Evolutionary conservation across 1,140 invertebrate genomes (phyloP), one percentile per base, ranked within the genome.

Genomic region (Drosophila sucinea): DNA sequence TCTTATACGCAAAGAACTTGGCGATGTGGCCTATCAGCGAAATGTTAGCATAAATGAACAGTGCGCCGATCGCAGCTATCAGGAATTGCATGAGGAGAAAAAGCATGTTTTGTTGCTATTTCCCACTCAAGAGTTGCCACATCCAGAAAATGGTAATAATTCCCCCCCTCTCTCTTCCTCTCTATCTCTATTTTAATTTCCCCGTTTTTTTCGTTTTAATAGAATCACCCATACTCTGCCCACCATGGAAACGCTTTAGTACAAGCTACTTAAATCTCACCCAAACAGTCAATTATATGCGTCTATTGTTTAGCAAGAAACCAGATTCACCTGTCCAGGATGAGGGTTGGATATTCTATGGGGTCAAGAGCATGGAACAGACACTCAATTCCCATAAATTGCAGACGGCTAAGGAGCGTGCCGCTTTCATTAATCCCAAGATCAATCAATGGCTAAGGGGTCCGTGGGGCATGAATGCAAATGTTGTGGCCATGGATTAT

Each of bases 401-500:
- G 32, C 78, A 85, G 23, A 81, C 90, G 27, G 69, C 87, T 41
- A 90, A 91, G 70, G 73, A 92, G 47, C 79, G 90, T 25, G 90
- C 91, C 1, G 73, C 66, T 0, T 35, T 65, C 0, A 73, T 92
- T 2, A 92, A 92, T 84, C 72, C 78, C 1, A 90, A 90, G 56
- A 60, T 92, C 0, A 80, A 62, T 27, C 77, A 78, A 33, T 90
- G 80, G 87, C 62, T 92, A 0, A 79, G 74, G n/a, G 89, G 92
- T 0, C 81, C 90, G 0, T 94, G 93, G 92, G 93, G 93, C 82
- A 63, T 92, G 2, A 93, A 92, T 63, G 92, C 94, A 17, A 95
- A 94, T 78, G 92, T 95, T 5, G 92, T 95, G 0, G 92, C 94
- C 1, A 92, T 93, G 64, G 94, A 95, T 70, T 95, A 94, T 79